Conservation (phyloP, 2,888 invertebrate genomes). For the Tanytarsus gracilentus region DNA sequence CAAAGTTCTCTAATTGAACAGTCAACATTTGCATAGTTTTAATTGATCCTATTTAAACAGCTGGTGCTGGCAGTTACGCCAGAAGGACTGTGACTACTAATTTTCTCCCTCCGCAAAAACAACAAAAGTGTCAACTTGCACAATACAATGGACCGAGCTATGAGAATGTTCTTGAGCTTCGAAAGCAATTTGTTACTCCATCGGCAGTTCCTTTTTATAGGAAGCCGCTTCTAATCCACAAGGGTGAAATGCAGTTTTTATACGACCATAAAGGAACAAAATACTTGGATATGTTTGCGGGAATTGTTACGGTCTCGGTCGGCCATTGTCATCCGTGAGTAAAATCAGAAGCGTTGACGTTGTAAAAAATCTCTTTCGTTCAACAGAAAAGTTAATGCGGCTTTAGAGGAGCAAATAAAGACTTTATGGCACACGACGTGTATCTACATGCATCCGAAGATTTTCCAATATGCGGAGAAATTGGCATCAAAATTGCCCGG, state of each 20-base stretch:
- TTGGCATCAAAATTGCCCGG: constrained; percentile 73
- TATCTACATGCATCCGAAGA: constrained; percentile 80
- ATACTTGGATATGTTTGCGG: constrained; percentile 92
- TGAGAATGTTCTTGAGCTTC: constrained; percentile 50
- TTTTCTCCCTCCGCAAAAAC: background rate
- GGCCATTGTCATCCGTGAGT: constrained; percentile 97
- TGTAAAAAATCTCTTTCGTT: too few relatives aligned
- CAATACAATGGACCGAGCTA: constrained; percentile 50
- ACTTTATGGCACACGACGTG: constrained; percentile 88
- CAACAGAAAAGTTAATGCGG: constrained; percentile 80
- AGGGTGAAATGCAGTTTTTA: constrained; percentile 87
- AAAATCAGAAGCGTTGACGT: constrained; percentile 28
- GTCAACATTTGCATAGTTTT: constrained; percentile 20
- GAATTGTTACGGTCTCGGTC: constrained; percentile 94
- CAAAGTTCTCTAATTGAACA: background rate
- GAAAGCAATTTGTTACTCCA: constrained; percentile 59
- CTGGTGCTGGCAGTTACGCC: too few relatives aligned
- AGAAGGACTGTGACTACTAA: too few relatives aligned
- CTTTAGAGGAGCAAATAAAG: constrained; percentile 66
- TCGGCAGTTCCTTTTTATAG: constrained; percentile 66
- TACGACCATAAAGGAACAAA: constrained; percentile 77
- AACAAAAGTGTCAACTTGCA: too few relatives aligned
- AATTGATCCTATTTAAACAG: constrained; percentile 26
- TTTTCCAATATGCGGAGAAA: constrained; percentile 83
- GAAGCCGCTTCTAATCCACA: constrained; percentile 72